Conservation (phyloP, 2,113 vertebrate species). For the Cyanoderma ruficeps region DNA sequence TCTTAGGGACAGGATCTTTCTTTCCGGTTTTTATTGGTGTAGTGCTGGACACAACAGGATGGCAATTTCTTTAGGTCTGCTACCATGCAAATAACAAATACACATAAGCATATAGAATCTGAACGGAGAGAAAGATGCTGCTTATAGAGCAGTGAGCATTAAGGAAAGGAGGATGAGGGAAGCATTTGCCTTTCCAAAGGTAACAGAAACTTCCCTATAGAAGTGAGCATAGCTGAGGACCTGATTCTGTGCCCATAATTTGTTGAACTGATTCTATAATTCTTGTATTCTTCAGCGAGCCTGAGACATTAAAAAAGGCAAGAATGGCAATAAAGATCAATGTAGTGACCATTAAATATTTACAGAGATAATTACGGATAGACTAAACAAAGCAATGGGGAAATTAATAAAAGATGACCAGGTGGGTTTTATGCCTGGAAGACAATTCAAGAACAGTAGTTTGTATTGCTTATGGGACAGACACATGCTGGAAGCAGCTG, state of each 20-base stretch:
- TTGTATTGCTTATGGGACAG: not conserved
- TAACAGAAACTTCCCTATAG: not conserved
- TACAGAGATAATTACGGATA: slow-evolving; percentile 61
- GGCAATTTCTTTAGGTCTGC: not conserved
- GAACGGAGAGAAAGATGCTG: not conserved
- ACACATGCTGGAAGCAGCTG: slow-evolving; percentile 11
- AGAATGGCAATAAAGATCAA: slow-evolving; percentile 53
- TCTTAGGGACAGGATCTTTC: not conserved
- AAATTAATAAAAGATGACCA: slow-evolving; percentile 64
- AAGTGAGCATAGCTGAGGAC: not conserved
- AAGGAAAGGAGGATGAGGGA: not conserved
- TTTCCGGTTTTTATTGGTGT: not conserved
- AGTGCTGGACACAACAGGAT: not conserved
- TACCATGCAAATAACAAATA: not conserved
- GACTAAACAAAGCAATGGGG: slow-evolving; percentile 51
- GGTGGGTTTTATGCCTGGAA: slow-evolving; percentile 51
- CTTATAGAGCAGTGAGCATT: not conserved
- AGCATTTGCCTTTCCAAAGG: not conserved
- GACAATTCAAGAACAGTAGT: not conserved
- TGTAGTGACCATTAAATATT: slow-evolving; percentile 62
- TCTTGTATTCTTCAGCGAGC: slow-evolving; percentile 1
- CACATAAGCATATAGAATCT: not conserved
- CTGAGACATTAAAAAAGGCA: slow-evolving; percentile 23
- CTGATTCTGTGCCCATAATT: not conserved
- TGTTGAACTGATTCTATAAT: not conserved